Evolutionary conservation across 2,797 vertebrate species (phyloP).

Genomic region (Diceros bicornis): DNA sequence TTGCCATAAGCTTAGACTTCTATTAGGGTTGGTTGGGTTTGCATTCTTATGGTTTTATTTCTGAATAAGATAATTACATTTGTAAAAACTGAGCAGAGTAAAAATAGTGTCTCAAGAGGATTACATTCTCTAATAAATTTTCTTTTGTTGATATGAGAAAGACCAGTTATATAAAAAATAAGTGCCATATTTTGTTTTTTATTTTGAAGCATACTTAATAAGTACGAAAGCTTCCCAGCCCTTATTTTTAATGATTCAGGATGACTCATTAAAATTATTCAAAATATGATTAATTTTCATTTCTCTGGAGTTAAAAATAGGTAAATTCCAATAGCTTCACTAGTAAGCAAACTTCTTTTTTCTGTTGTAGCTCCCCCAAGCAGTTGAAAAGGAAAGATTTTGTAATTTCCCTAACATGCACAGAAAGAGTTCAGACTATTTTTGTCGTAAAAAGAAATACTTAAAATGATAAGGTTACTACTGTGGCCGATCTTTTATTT

Average conservation of each 20-base stretch:
- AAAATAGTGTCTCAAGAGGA: not conserved
- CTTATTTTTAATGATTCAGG: not conserved
- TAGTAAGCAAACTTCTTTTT: not conserved
- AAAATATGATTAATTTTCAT: not conserved
- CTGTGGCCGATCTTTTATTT: not conserved
- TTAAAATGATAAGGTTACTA: constrained; percentile 16
- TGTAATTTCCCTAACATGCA: not conserved
- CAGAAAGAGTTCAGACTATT: constrained; percentile 5
- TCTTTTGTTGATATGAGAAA: constrained; percentile 10
- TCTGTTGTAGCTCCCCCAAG: not conserved
- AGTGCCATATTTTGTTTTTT: constrained; percentile 43
- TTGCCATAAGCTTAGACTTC: constrained; percentile 9
- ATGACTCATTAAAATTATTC: constrained; percentile 39
- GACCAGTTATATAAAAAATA: not conserved
- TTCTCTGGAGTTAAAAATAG: constrained; percentile 52
- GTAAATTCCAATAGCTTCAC: not conserved
- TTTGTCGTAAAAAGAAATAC: constrained; percentile 57
- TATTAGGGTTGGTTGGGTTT: constrained; percentile 41
- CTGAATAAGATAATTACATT: constrained; percentile 42
- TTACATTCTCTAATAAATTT: constrained; percentile 23
- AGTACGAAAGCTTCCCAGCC: not conserved
- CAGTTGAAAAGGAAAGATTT: constrained; percentile 5
- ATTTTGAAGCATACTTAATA: not conserved
- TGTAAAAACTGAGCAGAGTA: constrained; percentile 23
- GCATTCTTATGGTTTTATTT: constrained; percentile 20